Conservation (phyloP, 2,888 invertebrate genomes). For the Monoplex corrugatus region DNA sequence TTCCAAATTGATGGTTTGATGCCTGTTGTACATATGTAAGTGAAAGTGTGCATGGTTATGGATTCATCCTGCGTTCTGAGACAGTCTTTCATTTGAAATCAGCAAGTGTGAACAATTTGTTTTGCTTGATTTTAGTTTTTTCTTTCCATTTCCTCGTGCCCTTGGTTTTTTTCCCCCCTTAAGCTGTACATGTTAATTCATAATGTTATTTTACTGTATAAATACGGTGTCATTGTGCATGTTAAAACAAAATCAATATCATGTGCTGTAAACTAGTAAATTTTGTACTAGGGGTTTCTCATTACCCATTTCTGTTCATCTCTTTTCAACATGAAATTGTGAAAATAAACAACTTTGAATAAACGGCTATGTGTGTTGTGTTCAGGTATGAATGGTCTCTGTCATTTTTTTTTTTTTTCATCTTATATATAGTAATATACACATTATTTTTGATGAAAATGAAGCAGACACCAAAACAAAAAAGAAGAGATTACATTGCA, state of each 20-base stretch:
- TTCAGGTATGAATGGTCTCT: no score
- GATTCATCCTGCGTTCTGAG: background rate
- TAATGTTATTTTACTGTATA: conserved; percentile 25
- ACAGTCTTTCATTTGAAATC: conserved; percentile 45
- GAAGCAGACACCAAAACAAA: no score
- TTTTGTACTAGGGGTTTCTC: background rate
- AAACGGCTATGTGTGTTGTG: background rate
- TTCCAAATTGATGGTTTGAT: background rate
- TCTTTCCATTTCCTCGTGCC: background rate
- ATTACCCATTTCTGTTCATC: conserved; percentile 13
- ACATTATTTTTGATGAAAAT: no score
- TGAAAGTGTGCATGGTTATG: background rate
- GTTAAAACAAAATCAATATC: background rate
- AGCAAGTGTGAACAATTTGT: conserved; percentile 20
- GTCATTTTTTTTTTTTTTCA: no score
- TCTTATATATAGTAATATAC: no score
- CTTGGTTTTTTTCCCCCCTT: background rate
- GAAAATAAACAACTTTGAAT: conserved; percentile 38
- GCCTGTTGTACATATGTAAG: background rate
- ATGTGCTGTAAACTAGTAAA: background rate
- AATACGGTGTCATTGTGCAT: background rate
- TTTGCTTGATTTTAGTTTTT: background rate
- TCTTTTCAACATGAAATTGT: conserved; percentile 29
- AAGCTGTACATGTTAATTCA: conserved; percentile 9
- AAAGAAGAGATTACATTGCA: no score